phyloP scores from a whole-genome alignment of 2,888 invertebrate genomes.

The Drosophila koepferae region DNA sequence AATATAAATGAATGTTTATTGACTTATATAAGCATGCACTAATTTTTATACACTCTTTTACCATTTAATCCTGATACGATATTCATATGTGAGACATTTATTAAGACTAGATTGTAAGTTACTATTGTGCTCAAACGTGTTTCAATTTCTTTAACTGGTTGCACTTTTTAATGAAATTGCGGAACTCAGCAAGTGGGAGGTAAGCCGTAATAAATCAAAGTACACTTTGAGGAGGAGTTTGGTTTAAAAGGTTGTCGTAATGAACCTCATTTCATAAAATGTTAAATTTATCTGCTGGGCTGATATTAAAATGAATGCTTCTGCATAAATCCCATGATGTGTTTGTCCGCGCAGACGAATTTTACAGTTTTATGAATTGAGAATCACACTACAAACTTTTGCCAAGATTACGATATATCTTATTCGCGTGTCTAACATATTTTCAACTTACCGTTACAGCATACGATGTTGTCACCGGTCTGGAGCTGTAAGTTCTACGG shows the following conservation, averaged over 20 bases:
- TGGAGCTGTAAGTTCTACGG: constrained; percentile 91
- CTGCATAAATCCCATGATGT: not conserved
- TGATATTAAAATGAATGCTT: not conserved
- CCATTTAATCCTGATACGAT: constrained; percentile 75
- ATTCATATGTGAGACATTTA: constrained; percentile 74
- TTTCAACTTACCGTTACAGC: constrained; percentile 91
- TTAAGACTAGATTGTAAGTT: constrained; percentile 38
- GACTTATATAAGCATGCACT: constrained; percentile 24
- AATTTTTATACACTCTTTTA: constrained; percentile 8
- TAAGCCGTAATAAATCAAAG: constrained; percentile 70
- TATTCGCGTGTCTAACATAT: constrained; percentile 13
- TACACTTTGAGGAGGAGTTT: constrained; percentile 10
- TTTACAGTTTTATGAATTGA: constrained; percentile 61
- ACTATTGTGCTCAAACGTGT: constrained; percentile 84
- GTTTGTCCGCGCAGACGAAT: constrained; percentile 44
- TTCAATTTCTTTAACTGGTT: constrained; percentile 82
- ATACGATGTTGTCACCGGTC: constrained; percentile 90
- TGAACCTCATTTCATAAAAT: constrained; percentile 21
- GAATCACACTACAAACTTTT: constrained; percentile 70
- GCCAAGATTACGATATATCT: constrained; percentile 8
- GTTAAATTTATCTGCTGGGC: constrained; percentile 35
- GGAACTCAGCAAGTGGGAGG: constrained; percentile 82
- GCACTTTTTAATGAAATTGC: constrained; percentile 42
- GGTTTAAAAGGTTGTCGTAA: not conserved
- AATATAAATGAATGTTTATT: constrained; percentile 15